These are phyloP conservation scores for Acanthaster planci DNA, from an alignment of 35 echinoderm and acorn worm species.

Conservation along the genomic window DNA sequence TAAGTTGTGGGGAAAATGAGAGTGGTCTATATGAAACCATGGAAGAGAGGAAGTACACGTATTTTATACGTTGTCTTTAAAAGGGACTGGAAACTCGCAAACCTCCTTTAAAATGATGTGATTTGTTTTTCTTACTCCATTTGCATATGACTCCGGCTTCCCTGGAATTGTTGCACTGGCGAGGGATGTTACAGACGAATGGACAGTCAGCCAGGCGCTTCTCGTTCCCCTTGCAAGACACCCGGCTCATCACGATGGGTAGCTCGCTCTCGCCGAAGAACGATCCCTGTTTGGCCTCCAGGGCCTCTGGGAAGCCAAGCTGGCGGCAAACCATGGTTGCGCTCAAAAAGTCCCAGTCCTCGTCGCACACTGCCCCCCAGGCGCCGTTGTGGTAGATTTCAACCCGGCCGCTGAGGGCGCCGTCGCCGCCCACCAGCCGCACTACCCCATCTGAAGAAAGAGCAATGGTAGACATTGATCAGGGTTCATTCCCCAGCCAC, in stretches of 20 bases:
- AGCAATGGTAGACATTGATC: too few species aligned
- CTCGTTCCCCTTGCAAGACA: slow-evolving; percentile 37
- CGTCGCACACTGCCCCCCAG: slow-evolving; percentile 63
- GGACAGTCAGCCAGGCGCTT: background rate
- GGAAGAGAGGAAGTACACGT: too few species aligned
- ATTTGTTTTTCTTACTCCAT: slow-evolving; percentile 4
- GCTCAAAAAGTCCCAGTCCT: slow-evolving; percentile 42
- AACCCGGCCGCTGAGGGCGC: slow-evolving; percentile 34
- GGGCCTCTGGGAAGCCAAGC: slow-evolving; percentile 27
- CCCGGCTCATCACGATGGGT: slow-evolving; percentile 38
- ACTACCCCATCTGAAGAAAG: slow-evolving; percentile 20
- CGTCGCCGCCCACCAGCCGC: slow-evolving; percentile 27
- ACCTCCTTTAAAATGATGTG: too few species aligned
- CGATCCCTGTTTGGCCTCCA: background rate
- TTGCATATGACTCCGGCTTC: slow-evolving; percentile 60
- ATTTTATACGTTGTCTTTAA: too few species aligned
- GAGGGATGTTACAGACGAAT: background rate
- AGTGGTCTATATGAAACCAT: too few species aligned
- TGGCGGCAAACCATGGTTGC: slow-evolving; percentile 55
- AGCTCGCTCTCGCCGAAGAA: slow-evolving; percentile 28
- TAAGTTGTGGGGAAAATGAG: too few species aligned
- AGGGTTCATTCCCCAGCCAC: too few species aligned
- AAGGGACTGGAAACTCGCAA: too few species aligned
- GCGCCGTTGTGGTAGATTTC: slow-evolving; percentile 51
- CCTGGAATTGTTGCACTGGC: slow-evolving; percentile 38